Base-by-base conservation (phyloP, 2,888 invertebrate genomes). In the Cataglyphis cursor region DNA sequence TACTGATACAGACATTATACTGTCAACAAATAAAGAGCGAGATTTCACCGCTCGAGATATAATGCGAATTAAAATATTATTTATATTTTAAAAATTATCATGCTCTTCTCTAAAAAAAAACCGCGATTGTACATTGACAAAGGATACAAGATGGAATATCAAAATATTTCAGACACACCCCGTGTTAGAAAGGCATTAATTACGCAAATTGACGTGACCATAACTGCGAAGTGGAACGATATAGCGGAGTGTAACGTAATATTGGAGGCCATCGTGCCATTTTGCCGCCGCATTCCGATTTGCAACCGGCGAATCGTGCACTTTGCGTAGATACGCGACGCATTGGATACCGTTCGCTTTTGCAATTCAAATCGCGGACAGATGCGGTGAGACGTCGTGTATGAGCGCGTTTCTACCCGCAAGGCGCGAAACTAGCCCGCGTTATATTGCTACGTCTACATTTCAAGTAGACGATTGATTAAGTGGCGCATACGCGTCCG, bases 281-380 rank as follows among this genome's bases (percentile, higher is more conserved):
- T 70, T 76, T 70, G n/a, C 48, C 15, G 15, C 48, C 5, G 41
- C 54, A 28, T 38, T 57, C n/a, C 41, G 51, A 82, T 48, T 57
- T 48, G 41, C 65, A 51, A 31, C 81, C 44, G 51, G 54, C 62
- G 70, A 61, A 66, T 54, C 48, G 41, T 61, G 70, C 54, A 64
- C 41, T 57, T 78, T 10, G 48, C 48, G 66, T 41, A 48, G 1
- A n/a, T n/a, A n/a, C 18, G n/a, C n/a, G 8, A 35, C 21, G 51
- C 64, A 28, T 21, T 12, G 41, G n/a, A 24, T 48, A 73, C 35
- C n/a, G 57, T 31, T 72, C 72, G 91, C 90, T 92, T 93, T 92
- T 92, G 91, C 92, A 93, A 92, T 94, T 92, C 93, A 93, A 93
- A 94, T 93, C 84, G 76, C 85, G 84, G 85, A 85, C 87, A 80